These are phyloP conservation scores for Epirrita christyi DNA, from an alignment of 2,888 invertebrate species.

Conservation along the genomic window DNA sequence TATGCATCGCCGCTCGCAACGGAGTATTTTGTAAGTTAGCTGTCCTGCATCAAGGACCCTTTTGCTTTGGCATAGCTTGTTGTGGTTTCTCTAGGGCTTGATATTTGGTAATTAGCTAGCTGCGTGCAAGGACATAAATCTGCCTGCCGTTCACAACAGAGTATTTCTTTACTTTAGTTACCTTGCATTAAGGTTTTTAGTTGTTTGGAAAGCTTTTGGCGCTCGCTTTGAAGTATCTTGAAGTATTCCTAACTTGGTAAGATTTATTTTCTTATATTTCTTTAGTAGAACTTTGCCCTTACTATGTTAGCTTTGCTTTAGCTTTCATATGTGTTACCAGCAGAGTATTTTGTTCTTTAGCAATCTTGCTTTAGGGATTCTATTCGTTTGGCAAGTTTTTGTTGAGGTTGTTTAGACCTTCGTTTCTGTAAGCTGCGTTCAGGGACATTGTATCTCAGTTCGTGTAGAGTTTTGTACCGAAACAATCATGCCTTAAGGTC, in stretches of 20 bases:
- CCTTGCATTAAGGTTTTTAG: background rate
- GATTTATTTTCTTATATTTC: too few relatives aligned
- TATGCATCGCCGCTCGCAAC: conserved; percentile 72
- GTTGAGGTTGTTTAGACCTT: conserved; percentile 5
- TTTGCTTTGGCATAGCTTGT: conserved; percentile 3
- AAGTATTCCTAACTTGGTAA: too few relatives aligned
- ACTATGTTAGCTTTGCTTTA: too few relatives aligned
- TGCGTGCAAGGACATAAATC: background rate
- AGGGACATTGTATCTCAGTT: background rate
- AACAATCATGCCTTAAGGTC: background rate
- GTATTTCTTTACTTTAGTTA: background rate
- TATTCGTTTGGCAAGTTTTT: conserved; percentile 12
- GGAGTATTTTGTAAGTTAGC: conserved; percentile 55
- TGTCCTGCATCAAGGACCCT: conserved; percentile 17
- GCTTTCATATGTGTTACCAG: too few relatives aligned
- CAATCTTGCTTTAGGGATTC: background rate
- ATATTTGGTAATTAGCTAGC: background rate
- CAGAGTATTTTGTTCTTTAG: background rate
- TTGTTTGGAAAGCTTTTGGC: too few relatives aligned
- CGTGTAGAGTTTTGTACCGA: background rate
- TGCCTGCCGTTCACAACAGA: background rate
- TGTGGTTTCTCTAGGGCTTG: background rate
- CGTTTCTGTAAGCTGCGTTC: background rate
- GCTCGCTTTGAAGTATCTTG: too few relatives aligned
- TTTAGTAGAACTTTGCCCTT: too few relatives aligned